phyloP scores from a whole-genome alignment of 2,888 invertebrate genomes.

The Cetonia aurata region DNA sequence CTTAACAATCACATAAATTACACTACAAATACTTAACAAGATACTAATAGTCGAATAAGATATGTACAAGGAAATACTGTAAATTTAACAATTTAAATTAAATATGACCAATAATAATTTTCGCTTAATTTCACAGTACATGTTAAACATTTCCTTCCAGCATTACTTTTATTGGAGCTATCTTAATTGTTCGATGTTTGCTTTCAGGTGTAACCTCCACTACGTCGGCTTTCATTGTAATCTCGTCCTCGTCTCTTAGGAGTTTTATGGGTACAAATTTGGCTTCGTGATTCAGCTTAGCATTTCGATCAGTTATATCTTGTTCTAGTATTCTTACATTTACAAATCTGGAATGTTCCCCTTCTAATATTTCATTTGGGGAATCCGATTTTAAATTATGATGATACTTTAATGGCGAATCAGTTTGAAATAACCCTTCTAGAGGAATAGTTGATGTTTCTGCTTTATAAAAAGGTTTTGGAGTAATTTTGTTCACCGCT shows the following conservation, averaged over 20 bases:
- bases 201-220: conserved; percentile 62
- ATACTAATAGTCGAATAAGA: conserved; percentile 34
- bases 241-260: conserved; percentile 57
- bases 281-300: conserved; percentile 47
- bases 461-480: conserved; percentile 60
- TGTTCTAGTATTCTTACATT: conserved; percentile 62
- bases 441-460: conserved; percentile 78
- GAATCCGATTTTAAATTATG: conserved; percentile 40
- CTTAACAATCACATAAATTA: conserved; percentile 46
- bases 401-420: conserved; percentile 61
- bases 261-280: conserved; percentile 57
- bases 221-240: conserved; percentile 62
- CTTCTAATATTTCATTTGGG: conserved; percentile 63
- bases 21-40: conserved; percentile 41
- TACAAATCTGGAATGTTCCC: conserved; percentile 62
- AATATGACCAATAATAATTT: conserved; percentile 15
- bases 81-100: conserved; percentile 42
- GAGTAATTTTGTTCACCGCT: conserved; percentile 62
- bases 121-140: background rate
- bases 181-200: conserved; percentile 60
- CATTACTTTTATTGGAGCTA: conserved; percentile 61
- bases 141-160: conserved; percentile 46
- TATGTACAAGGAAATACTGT: conserved; percentile 46
- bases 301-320: conserved; percentile 48
- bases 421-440: conserved; percentile 76